Conservation (phyloP, 2,113 vertebrate species). For the Tinamus guttatus region DNA sequence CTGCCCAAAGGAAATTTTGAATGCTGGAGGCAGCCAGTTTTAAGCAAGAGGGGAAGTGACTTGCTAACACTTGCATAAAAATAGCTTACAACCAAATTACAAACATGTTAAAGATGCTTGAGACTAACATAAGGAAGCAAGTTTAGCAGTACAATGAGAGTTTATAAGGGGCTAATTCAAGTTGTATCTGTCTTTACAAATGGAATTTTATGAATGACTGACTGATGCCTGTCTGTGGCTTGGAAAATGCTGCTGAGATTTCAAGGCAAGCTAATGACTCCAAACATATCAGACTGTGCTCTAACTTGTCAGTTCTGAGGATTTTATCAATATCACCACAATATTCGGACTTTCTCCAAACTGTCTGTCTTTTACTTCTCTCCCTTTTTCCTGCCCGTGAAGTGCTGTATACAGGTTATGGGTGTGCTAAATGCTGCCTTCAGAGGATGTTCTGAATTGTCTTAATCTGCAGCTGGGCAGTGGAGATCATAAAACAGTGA, state of each 20-base stretch:
- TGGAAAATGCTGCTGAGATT: background rate
- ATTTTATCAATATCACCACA: background rate
- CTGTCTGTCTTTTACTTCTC: background rate
- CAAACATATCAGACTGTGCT: accelerated
- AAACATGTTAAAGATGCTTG: background rate
- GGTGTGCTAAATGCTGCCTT: background rate
- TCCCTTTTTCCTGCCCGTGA: background rate
- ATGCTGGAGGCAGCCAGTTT: background rate
- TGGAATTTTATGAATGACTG: background rate
- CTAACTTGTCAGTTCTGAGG: background rate
- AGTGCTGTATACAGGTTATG: background rate
- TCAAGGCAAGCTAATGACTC: background rate
- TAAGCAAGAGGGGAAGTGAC: background rate
- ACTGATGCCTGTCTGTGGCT: background rate
- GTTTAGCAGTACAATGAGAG: background rate
- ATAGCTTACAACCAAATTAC: background rate
- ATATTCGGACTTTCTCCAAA: background rate
- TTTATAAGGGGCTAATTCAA: background rate
- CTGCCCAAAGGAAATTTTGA: background rate
- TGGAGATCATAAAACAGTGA: background rate
- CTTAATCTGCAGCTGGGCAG: background rate
- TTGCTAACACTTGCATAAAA: background rate
- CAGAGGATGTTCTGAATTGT: background rate
- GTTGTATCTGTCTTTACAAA: background rate
- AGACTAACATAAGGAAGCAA: background rate